A percentile compares a stretch with the other conserved stretches of the same genome.
Conservation (phyloP, 2,888 invertebrate genomes). For the Ischnura elegans region DNA sequence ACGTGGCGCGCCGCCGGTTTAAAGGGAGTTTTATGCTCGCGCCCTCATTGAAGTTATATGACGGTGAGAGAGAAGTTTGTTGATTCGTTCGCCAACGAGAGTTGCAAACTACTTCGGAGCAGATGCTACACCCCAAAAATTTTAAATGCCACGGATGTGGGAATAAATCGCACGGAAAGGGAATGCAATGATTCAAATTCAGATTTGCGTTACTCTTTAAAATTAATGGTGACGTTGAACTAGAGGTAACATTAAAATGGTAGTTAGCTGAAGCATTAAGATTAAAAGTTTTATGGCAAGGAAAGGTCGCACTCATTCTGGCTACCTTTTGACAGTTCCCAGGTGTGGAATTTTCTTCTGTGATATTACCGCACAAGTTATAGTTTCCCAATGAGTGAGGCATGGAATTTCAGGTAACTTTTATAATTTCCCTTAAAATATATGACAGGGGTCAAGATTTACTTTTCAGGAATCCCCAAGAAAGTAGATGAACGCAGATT, state of each 20-base stretch:
- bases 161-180: neutral
- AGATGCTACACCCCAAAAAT: neutral
- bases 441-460: too few relatives aligned
- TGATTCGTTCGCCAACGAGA: neutral
- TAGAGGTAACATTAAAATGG: neutral
- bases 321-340: too few relatives aligned
- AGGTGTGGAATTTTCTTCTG: too few relatives aligned
- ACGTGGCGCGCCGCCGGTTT: neutral
- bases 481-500: too few relatives aligned
- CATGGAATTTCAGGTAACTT: too few relatives aligned
- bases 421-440: too few relatives aligned
- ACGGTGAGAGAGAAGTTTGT: neutral
- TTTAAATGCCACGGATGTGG: neutral
- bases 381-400: too few relatives aligned
- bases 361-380: too few relatives aligned
- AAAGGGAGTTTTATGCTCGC: constrained; percentile 2
- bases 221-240: neutral
- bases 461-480: too few relatives aligned
- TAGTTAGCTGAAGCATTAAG: neutral
- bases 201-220: too few relatives aligned
- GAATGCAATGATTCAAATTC: neutral
- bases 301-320: too few relatives aligned
- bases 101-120: neutral
- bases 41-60: constrained; percentile 23
- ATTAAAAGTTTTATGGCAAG: neutral